Evolutionary conservation across 2,888 invertebrate species (phyloP), one percentile per base, ranked within the genome.

Genomic region (Eupeodes luniger): DNA sequence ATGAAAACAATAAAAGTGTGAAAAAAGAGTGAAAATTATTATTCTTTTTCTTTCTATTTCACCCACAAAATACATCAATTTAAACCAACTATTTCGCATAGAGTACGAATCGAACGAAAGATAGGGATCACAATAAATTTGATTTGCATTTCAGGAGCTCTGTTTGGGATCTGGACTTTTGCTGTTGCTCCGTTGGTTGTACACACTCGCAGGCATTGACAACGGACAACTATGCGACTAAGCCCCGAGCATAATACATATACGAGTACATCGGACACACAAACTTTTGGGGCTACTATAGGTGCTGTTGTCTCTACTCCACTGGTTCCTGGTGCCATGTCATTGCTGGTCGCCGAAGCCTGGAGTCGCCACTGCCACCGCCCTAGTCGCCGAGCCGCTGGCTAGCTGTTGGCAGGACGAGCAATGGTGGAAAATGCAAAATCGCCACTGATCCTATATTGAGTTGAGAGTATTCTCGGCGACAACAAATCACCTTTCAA

Each of bases 41-140:
- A 5, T 27, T 59, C 27, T 51, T 16, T 69, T 80, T 81, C 74
- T 76, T 19, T 74, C 67, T 27, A 27, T 27, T 2, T 27, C 77
- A 27, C 70, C 84, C 88, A 85, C 57, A 74, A 69, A 64, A 84
- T 77, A 77, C 88, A 88, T 88, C 88, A 88, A 88, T 88, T 85
- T 81, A 85, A 88, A 75, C 64, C 57, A 57, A 66, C 81, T 88
- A 85, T 78, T 81, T 40, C 9, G 5, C 40, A 9, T 0, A 81
- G 27, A 85, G 59, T 85, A 88, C 85, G 81, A 85, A 78, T 69
- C 74, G 77, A 88, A 44, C 81, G 84, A 88, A 78, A 88, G 88
- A 88, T 88, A 81, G 69, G 88, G 88, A 88, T 88, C 81, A 81
- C 85, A 85, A 88, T 88, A 88, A 88, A 88, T 88, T 88, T 85